These are phyloP conservation scores for Cottoperca gobio DNA, from an alignment of 2,797 vertebrate genomes.

Conservation along the genomic window DNA sequence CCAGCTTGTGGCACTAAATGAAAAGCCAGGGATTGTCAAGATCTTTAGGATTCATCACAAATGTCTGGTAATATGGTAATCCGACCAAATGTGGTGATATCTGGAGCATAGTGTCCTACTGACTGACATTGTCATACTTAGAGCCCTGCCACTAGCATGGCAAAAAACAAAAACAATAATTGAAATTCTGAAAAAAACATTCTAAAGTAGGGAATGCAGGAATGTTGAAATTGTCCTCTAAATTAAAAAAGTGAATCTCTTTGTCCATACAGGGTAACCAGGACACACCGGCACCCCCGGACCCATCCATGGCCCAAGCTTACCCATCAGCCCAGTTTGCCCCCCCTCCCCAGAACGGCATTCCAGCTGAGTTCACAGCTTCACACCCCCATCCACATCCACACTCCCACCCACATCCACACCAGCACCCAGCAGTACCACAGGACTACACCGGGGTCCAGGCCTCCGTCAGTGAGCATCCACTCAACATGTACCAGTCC, in stretches of 20 bases:
- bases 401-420: constrained; percentile 92
- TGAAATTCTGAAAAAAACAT: background rate
- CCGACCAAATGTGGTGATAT: background rate
- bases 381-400: constrained; percentile 92
- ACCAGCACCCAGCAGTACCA: constrained; percentile 68
- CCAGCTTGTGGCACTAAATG: background rate
- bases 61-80: background rate
- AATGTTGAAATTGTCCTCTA: background rate
- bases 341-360: constrained; percentile 92
- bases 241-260: constrained; percentile 19
- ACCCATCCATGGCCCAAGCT: constrained; percentile 95
- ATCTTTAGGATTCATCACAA: background rate
- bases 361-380: constrained; percentile 92
- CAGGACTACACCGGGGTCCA: constrained; percentile 81
- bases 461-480: constrained; percentile 91
- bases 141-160: background rate
- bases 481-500: constrained; percentile 93
- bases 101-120: background rate
- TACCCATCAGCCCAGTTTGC: constrained; percentile 94
- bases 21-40: background rate
- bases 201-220: background rate
- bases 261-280: constrained; percentile 91
- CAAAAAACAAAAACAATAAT: background rate
- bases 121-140: background rate
- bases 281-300: constrained; percentile 93